These are phyloP conservation scores for Drosophila leontia DNA, from an alignment of 1,140 invertebrate species.

Conservation along the genomic window DNA sequence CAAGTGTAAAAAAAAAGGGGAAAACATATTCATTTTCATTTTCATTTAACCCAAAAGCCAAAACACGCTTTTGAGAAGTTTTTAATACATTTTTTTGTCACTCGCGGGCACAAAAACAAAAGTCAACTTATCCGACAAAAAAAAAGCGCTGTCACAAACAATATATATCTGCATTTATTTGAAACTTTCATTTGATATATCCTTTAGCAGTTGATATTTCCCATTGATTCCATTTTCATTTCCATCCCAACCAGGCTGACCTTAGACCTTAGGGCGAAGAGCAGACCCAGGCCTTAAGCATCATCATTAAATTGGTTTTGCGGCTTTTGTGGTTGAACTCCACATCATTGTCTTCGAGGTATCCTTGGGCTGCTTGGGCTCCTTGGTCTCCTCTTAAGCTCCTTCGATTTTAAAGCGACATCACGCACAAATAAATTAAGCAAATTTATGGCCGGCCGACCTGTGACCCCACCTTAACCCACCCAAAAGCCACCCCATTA, in stretches of 20 bases:
- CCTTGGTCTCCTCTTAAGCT: neutral
- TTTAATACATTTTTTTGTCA: slow-evolving; percentile 13
- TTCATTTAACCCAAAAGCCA: neutral
- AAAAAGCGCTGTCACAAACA: neutral
- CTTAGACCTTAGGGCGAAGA: slow-evolving; percentile 4
- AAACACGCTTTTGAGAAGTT: slow-evolving; percentile 5
- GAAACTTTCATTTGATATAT: neutral
- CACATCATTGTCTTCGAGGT: slow-evolving; percentile 25
- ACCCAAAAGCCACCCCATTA: neutral
- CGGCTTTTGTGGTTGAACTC: slow-evolving; percentile 59
- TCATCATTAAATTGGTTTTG: slow-evolving; percentile 74
- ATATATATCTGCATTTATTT: neutral
- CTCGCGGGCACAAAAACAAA: slow-evolving; percentile 25
- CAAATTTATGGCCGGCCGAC: slow-evolving; percentile 69
- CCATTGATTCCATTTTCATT: neutral
- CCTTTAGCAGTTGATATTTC: neutral
- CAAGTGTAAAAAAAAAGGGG: slow-evolving; percentile 10
- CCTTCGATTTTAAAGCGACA: slow-evolving; percentile 55
- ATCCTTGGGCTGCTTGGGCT: neutral
- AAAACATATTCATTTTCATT: neutral
- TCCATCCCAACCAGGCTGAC: slow-evolving; percentile 1
- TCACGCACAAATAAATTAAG: slow-evolving; percentile 81
- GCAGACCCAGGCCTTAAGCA: slow-evolving; percentile 15
- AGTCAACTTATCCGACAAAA: slow-evolving; percentile 4
- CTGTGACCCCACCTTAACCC: slow-evolving; percentile 17